Evolutionary conservation across 2,888 invertebrate genomes (phyloP).

Genomic region (Neoascia interrupta): DNA sequence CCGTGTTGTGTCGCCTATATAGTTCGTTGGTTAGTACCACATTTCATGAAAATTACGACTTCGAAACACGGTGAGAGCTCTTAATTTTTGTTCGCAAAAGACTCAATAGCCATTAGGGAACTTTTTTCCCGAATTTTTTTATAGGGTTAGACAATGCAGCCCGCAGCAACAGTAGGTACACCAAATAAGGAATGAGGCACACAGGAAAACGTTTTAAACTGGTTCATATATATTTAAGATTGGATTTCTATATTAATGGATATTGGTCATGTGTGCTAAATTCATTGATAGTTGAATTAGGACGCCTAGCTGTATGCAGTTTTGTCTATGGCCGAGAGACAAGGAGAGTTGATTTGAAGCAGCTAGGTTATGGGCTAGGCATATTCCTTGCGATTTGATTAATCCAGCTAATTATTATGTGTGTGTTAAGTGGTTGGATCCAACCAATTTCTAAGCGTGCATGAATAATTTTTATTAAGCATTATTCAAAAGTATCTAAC

Average conservation of each 20-base stretch:
- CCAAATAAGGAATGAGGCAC: conserved; percentile 18
- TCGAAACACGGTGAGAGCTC: conserved; percentile 47
- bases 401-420: too few relatives aligned
- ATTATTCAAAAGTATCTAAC: too few relatives aligned
- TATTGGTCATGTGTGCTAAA: conserved; percentile 28
- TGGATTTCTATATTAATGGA: conserved; percentile 42
- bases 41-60: conserved; percentile 59
- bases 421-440: too few relatives aligned
- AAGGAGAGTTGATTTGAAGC: too few relatives aligned
- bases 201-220: too few relatives aligned
- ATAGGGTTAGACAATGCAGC: conserved; percentile 5
- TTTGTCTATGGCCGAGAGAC: too few relatives aligned
- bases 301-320: too few relatives aligned
- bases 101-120: conserved; percentile 51
- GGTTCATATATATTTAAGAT: conserved; percentile 51
- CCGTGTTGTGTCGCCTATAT: conserved; percentile 1
- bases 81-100: conserved; percentile 58
- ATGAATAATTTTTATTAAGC: too few relatives aligned
- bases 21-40: conserved; percentile 18
- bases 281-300: conserved; percentile 41
- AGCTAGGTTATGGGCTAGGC: too few relatives aligned
- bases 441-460: too few relatives aligned
- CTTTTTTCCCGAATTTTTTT: conserved; percentile 5
- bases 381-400: too few relatives aligned
- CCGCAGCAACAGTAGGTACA: not conserved